Base-by-base conservation (phyloP, 2,888 invertebrate species). In the Synanthedon andrenaeformis region DNA sequence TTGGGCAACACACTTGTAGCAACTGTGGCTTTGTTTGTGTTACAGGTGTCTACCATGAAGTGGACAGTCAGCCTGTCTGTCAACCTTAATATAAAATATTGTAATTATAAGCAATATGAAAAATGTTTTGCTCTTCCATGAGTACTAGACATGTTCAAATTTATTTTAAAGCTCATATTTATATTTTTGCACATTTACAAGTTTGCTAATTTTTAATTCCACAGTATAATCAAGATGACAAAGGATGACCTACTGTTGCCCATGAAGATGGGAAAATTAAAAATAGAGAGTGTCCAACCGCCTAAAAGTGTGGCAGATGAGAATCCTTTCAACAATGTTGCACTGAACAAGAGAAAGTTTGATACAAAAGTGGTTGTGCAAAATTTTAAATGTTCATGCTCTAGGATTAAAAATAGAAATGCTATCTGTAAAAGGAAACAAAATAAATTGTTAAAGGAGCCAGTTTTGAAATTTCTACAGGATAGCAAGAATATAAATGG, bases 391-490 rank as follows among this genome's bases (percentile, higher is more conserved):
- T 86, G 83, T 64, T 59, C 69, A 42, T 86, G 85, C 64, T 58
- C 61, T 42, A 58, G 58, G 19, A 81, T 71, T 60, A 75, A 68
- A 59, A 66, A 62, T 49, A 70, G 65, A 61, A 70, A 65, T 55
- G 52, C 72, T 54, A 77, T 81, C 54, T 67, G 64, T 58, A 84
- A 87, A 74, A 82, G 77, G 62, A 84, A 79, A 67, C 72, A 67
- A 55, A 80, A 73, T 59, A 89, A 86, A 73, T 72, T 91, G 56
- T 68, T 91, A 41, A 89, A 86, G 60, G 90, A 91, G 62, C 90
- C 91, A 42, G 78, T 89, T 52, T 70, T 91, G 58, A 89, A 89
- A 66, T 76, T 90, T 59, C 68, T 90, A 52, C 77, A 77, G 58
- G 70, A 61, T 56, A 62, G 60, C 59, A 60, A 60, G 49, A 69